A percentile compares a stretch with the other conserved stretches of the same genome.
These are phyloP conservation scores for Phenganax subtilis DNA, from an alignment of 92 coral and sea anemone species.

Conservation along the genomic window DNA sequence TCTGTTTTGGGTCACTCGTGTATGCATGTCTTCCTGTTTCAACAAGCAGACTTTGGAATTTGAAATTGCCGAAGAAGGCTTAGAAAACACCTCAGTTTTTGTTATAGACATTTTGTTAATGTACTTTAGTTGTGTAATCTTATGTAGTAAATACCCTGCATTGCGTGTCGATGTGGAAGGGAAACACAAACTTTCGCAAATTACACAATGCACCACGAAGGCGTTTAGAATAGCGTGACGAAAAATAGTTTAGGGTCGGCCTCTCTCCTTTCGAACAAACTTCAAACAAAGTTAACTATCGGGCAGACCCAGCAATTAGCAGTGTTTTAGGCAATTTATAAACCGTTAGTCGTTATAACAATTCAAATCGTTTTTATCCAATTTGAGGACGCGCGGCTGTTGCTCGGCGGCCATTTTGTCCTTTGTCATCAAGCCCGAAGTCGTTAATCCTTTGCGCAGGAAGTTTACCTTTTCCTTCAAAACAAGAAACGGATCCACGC, in stretches of 20 bases:
- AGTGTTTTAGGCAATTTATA: neutral
- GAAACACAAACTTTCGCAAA: neutral
- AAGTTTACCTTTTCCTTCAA: constrained; percentile 25
- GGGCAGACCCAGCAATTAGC: constrained; percentile 4
- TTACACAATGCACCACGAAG: constrained; percentile 29
- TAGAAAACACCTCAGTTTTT: neutral
- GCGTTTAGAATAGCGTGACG: neutral
- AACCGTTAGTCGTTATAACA: neutral
- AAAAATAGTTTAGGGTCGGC: neutral
- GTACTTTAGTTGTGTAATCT: neutral
- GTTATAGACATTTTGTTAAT: neutral
- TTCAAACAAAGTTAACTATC: neutral
- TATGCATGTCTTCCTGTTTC: neutral
- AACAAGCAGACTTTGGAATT: neutral
- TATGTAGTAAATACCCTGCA: neutral
- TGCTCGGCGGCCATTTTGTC: constrained; percentile 13
- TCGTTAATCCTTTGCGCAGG: constrained; percentile 28
- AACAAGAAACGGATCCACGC: constrained; percentile 7
- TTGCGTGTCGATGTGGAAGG: constrained; percentile 2
- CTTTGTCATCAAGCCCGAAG: constrained; percentile 18
- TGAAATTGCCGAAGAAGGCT: neutral
- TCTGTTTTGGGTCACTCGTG: neutral
- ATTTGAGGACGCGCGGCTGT: constrained; percentile 5
- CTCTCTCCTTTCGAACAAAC: neutral
- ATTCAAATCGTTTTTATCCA: neutral